Percentiles rank a stretch among this genome's conserved stretches.
Evolutionary conservation across 1,140 invertebrate species (phyloP).

Genomic region (Pseudomyrmex pallidus): DNA sequence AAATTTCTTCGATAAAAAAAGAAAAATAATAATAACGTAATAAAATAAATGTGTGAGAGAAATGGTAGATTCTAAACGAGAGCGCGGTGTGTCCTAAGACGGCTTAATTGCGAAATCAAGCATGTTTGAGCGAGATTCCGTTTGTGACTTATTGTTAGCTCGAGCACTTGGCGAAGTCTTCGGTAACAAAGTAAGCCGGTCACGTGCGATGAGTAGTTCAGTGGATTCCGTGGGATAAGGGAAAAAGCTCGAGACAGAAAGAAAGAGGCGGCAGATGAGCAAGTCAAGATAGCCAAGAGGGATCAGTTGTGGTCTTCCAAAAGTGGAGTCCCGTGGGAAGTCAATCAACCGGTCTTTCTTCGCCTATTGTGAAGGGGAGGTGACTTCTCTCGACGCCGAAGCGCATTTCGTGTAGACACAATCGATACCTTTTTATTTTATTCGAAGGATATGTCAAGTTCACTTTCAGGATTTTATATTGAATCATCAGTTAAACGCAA

Average conservation of each 20-base stretch:
- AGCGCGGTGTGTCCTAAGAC: neutral
- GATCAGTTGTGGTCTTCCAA: constrained; percentile 84
- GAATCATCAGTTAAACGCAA: neutral
- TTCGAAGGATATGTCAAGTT: constrained; percentile 2
- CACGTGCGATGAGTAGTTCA: constrained; percentile 68
- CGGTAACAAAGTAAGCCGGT: constrained; percentile 66
- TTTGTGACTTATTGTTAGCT: constrained; percentile 45
- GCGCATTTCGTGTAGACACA: constrained; percentile 42
- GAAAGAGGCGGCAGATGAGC: constrained; percentile 36
- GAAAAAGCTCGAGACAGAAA: constrained; percentile 33
- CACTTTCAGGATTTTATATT: neutral
- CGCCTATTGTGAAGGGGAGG: constrained; percentile 60
- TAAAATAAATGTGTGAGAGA: neutral
- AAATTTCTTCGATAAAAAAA: neutral
- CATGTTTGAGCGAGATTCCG: constrained; percentile 41
- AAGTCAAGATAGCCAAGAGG: constrained; percentile 72
- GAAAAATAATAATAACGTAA: neutral
- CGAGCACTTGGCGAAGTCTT: constrained; percentile 28
- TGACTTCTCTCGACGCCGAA: constrained; percentile 51
- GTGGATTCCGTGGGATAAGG: constrained; percentile 47
- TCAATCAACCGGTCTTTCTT: constrained; percentile 85
- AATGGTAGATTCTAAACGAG: neutral
- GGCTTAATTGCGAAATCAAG: constrained; percentile 26
- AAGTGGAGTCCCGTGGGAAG: constrained; percentile 84
- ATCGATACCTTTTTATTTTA: constrained; percentile 38